Conservation (phyloP, 2,113 vertebrate species). For the Tretioscincus oriximinensis region DNA sequence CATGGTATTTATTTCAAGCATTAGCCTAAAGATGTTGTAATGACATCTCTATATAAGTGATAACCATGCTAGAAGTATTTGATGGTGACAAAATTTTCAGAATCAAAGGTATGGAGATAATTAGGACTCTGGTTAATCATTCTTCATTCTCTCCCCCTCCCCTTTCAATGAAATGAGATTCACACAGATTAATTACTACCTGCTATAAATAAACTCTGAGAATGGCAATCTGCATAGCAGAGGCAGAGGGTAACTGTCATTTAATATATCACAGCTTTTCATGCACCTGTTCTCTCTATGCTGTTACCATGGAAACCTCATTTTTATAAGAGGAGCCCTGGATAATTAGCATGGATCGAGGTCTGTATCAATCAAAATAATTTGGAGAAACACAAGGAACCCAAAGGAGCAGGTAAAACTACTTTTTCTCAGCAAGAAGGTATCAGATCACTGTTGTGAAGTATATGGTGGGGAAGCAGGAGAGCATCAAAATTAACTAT, state of each 20-base stretch:
- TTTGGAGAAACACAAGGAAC: slow-evolving; percentile 72
- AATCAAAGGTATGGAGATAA: slow-evolving; percentile 68
- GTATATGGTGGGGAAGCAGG: slow-evolving; percentile 67
- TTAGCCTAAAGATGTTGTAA: background rate
- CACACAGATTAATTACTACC: slow-evolving; percentile 77
- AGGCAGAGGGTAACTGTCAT: slow-evolving; percentile 77
- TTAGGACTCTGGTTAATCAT: slow-evolving; percentile 73
- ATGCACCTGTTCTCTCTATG: slow-evolving; percentile 70
- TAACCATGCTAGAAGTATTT: slow-evolving; percentile 46
- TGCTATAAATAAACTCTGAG: slow-evolving; percentile 77
- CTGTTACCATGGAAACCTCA: slow-evolving; percentile 73
- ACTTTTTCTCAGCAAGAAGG: slow-evolving; percentile 69
- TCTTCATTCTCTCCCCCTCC: slow-evolving; percentile 33
- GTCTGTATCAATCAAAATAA: slow-evolving; percentile 81
- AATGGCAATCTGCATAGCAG: slow-evolving; percentile 65
- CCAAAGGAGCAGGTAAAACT: slow-evolving; percentile 72
- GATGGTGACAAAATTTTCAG: slow-evolving; percentile 53
- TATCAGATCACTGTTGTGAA: slow-evolving; percentile 62
- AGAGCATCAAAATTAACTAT: slow-evolving; percentile 60
- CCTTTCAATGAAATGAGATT: slow-evolving; percentile 67
- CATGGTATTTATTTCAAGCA: accelerated
- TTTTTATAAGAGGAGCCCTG: slow-evolving; percentile 72
- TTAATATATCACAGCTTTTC: slow-evolving; percentile 76
- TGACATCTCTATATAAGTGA: slow-evolving; percentile 29
- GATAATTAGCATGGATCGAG: slow-evolving; percentile 77